Evolutionary conservation across 2,888 invertebrate species (phyloP), one percentile per base, ranked within the genome.

Genomic region (Antheraea yamamai): DNA sequence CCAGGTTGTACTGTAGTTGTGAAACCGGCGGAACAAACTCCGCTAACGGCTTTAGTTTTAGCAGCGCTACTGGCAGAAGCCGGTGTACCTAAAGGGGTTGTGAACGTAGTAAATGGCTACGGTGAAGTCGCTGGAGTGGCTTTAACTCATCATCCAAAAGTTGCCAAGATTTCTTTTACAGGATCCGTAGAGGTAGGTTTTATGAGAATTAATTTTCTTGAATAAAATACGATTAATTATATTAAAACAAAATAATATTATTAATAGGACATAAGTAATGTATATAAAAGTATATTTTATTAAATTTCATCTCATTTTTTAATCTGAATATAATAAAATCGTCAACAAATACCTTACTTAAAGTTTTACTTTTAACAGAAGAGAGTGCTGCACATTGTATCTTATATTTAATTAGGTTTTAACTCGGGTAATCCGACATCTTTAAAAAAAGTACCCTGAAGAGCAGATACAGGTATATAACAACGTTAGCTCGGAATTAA

Each of bases 11-110:
- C 97, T 0, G 96, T 98, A 23, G 96, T 99, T 0, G 95, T 99
- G 80, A 99, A 99, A 90, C 98, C 98, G 0, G 99, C 99, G 0
- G 99, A 99, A 88, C 99, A 99, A 91, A 99, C 99, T 0, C 97
- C 98, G 0, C 92, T 99, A 71, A 97, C 98, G 0, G 98, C 99
- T 0, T 93, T 98, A 26, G 97, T 97, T 81, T 91, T 98, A 4
- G 98, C 98, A 0, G 96, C 98, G 75, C 92, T 99, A 75, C 89
- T 96, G 26, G 97, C 96, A 81, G 97, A 99, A 93, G 98, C 98
- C 64, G 98, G 98, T 2, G 96, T 98, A 79, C 99, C 99, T 0
- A 95, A 97, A 26, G 99, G 99, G 10, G 99, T 99, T 0, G 89
- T 99, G 0, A 99, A 99, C 88, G 95, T 99, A 20, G 96, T 99